These are phyloP conservation scores for Zosterops japonicus DNA, from an alignment of 2,113 vertebrate genomes.

Conservation along the genomic window DNA sequence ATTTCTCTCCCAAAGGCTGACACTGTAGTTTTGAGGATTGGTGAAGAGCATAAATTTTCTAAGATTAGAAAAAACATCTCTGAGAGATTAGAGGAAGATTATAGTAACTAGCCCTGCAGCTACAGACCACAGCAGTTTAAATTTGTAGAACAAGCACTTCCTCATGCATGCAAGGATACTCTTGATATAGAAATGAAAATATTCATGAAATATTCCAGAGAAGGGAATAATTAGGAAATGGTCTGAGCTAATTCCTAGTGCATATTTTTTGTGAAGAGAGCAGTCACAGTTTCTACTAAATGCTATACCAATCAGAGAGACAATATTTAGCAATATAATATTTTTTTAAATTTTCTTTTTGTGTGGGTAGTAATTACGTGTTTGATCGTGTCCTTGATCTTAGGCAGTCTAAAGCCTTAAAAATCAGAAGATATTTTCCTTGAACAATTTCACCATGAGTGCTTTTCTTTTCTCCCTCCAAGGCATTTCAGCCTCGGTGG, in stretches of 20 bases:
- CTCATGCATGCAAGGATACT: not conserved
- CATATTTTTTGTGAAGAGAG: not conserved
- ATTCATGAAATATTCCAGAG: not conserved
- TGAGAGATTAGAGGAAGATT: conserved; percentile 2
- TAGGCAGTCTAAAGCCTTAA: not conserved
- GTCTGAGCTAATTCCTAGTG: not conserved
- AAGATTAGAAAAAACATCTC: not conserved
- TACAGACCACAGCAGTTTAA: not conserved
- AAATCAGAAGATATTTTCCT: not conserved
- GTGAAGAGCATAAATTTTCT: not conserved
- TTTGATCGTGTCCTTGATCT: not conserved
- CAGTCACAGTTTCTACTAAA: not conserved
- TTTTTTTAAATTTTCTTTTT: not conserved
- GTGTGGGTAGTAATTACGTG: not conserved
- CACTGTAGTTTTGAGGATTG: not conserved
- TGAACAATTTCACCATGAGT: not conserved
- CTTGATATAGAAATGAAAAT: not conserved
- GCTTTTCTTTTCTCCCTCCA: conserved; percentile 2
- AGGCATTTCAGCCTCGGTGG: not conserved
- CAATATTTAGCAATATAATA: not conserved
- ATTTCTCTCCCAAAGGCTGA: conserved; percentile 17
- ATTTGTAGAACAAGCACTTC: conserved; percentile 15
- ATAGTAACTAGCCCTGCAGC: not conserved
- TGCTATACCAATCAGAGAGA: not conserved
- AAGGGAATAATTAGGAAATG: not conserved